Base-by-base conservation (phyloP, 2,113 vertebrate species). In the Heloderma charlesbogerti region DNA sequence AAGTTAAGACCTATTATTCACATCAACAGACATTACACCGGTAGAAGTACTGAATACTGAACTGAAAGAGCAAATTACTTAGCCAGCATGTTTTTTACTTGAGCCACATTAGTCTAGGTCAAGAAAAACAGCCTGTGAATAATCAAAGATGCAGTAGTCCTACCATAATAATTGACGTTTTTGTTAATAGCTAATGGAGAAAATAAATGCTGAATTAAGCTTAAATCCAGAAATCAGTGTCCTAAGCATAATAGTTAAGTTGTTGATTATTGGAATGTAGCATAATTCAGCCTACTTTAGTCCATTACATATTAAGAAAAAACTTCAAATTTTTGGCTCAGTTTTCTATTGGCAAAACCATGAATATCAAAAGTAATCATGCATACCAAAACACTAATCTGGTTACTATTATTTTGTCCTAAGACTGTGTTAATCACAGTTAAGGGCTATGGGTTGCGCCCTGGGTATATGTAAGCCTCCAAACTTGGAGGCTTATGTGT, bases 221-320 rank as follows among this genome's bases (percentile, higher is more conserved):
- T 66, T 27, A 67, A 66, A 67, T 45, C 25, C 60, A 84, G 37
- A 45, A 84, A 66, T 67, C 16, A 60, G 25, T 16, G 8, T 43
- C 27, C 57, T 81, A 81, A 78, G 22, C n/a, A 18, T 18, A 72
- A 9, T n/a, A 82, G 51, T 60, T 82, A 79, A 48, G 20, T 75
- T 75, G 48, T 15, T 3, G 34, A 34, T 8, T n/a, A 57, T 16
- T 37, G n/a, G 20, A 63, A 25, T 37, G 1, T 37, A 54, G 29
- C 63, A 4, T 87, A 78, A 94, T 15, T 75, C 31, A 84, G 12
- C 67, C 84, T 83, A 78, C 91, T 86, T 66, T 77, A 77, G 84
- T 90, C 92, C 79, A 93, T 91, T 86, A 93, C 84, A 95, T 92
- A 94, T 78, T 43, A 88, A 89, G 93, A 89, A 88, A 94, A 94